Conservation (phyloP, 1,140 invertebrate species). For the Thalassaphorura encarpata region DNA sequence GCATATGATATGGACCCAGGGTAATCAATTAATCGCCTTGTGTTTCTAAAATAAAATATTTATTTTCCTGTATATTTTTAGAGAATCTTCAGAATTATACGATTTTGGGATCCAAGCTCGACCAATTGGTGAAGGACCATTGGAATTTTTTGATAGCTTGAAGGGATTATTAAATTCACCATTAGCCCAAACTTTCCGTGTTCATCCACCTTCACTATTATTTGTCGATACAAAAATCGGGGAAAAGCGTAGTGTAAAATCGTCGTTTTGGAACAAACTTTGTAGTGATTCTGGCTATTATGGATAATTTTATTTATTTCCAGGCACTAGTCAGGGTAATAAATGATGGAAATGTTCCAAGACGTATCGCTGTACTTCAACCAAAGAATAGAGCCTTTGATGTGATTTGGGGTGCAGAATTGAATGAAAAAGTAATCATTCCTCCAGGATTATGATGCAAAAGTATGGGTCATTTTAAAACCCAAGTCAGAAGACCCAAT, state of each 20-base stretch:
- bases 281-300: neutral
- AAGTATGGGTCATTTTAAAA: slow-evolving; percentile 7
- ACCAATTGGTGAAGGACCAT: neutral
- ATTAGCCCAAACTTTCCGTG: neutral
- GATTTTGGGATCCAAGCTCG: neutral
- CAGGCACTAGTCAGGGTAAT: slow-evolving; percentile 9
- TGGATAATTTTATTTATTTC: neutral
- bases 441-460: slow-evolving; percentile 14
- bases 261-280: neutral
- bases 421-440: slow-evolving; percentile 12
- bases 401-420: slow-evolving; percentile 12
- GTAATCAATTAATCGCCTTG: neutral
- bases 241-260: slow-evolving; percentile 5
- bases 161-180: slow-evolving; percentile 11
- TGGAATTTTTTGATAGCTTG: neutral
- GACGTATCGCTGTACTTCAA: slow-evolving; percentile 16
- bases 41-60: neutral
- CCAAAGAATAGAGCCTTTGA: slow-evolving; percentile 14
- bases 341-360: slow-evolving; percentile 14
- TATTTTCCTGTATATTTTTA: neutral
- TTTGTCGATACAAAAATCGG: slow-evolving; percentile 15
- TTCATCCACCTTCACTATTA: slow-evolving; percentile 7
- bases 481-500: slow-evolving; percentile 3
- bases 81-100: neutral
- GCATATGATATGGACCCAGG: neutral